Conservation (phyloP, 2,797 vertebrate species). For the Xenopus petersii region DNA sequence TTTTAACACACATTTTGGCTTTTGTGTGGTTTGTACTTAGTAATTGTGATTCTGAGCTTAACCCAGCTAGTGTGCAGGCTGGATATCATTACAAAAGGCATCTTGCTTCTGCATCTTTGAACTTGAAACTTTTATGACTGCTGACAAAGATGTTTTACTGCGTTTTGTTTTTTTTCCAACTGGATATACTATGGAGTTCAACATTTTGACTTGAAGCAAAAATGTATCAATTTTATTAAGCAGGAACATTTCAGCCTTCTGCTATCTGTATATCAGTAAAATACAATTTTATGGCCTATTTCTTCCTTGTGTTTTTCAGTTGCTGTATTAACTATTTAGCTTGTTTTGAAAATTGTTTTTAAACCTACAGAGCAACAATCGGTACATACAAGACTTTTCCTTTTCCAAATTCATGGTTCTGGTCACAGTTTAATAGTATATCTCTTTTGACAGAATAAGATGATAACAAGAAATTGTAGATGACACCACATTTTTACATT, state of each 20-base stretch:
- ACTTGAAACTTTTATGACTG: slow-evolving; percentile 37
- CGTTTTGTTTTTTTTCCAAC: slow-evolving; percentile 22
- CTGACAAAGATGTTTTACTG: slow-evolving; percentile 40
- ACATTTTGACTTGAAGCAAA: slow-evolving; percentile 34
- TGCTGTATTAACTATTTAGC: neutral
- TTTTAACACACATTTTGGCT: slow-evolving; percentile 19
- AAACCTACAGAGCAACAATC: neutral
- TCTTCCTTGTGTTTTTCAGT: neutral
- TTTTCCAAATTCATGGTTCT: too few relatives aligned
- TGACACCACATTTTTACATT: too few relatives aligned
- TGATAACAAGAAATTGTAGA: too few relatives aligned
- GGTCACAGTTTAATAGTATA: too few relatives aligned
- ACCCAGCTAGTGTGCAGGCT: slow-evolving; percentile 11
- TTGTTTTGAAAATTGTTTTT: neutral
- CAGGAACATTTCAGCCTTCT: slow-evolving; percentile 3
- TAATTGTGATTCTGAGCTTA: slow-evolving; percentile 34
- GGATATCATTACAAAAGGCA: slow-evolving; percentile 36
- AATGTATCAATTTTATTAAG: slow-evolving; percentile 40
- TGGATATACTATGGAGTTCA: slow-evolving; percentile 27
- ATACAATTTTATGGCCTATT: slow-evolving; percentile 19
- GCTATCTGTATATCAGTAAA: slow-evolving; percentile 22
- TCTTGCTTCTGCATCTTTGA: slow-evolving; percentile 39
- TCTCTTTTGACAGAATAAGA: too few relatives aligned
- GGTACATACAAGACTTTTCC: too few relatives aligned
- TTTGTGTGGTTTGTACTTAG: slow-evolving; percentile 3